Percentiles rank a stretch among this genome's conserved stretches.
These are phyloP conservation scores for Vimba vimba DNA, from an alignment of 2,113 vertebrate genomes.

Conservation along the genomic window DNA sequence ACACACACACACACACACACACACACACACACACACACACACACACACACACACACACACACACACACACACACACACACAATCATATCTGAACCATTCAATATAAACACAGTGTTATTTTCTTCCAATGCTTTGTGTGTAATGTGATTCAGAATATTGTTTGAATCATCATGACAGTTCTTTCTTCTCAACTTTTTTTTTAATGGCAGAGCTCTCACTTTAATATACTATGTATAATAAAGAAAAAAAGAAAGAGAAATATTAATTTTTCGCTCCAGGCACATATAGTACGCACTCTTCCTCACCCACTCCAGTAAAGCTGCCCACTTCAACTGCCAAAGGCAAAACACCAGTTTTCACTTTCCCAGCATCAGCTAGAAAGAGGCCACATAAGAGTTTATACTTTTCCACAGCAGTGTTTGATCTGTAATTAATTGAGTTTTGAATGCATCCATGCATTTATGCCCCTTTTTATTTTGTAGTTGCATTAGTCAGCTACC, in stretches of 20 bases:
- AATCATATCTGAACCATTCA: slow-evolving; percentile 21
- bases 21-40: slow-evolving; percentile 3
- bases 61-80: slow-evolving; percentile 7
- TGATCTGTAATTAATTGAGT: neutral
- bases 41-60: slow-evolving; percentile 29
- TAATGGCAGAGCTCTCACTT: neutral
- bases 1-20: slow-evolving; percentile 3
- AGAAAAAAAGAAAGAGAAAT: neutral
- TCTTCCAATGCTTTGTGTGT: neutral
- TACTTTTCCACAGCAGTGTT: neutral
- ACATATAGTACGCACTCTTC: neutral
- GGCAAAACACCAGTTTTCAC: slow-evolving; percentile 15
- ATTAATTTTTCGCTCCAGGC: neutral
- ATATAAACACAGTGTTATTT: neutral
- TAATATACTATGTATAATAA: slow-evolving; percentile 11
- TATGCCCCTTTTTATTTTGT: neutral
- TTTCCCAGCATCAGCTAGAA: neutral
- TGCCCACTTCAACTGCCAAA: slow-evolving; percentile 23
- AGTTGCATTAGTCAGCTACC: neutral
- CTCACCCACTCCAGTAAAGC: slow-evolving; percentile 28
- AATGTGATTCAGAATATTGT: neutral
- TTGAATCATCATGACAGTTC: slow-evolving; percentile 8
- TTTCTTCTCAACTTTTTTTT: slow-evolving; percentile 1
- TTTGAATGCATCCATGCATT: slow-evolving; percentile 1
- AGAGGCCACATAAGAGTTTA: neutral